Conservation (phyloP, 1,140 invertebrate genomes). For the Drosophila setifemur region DNA sequence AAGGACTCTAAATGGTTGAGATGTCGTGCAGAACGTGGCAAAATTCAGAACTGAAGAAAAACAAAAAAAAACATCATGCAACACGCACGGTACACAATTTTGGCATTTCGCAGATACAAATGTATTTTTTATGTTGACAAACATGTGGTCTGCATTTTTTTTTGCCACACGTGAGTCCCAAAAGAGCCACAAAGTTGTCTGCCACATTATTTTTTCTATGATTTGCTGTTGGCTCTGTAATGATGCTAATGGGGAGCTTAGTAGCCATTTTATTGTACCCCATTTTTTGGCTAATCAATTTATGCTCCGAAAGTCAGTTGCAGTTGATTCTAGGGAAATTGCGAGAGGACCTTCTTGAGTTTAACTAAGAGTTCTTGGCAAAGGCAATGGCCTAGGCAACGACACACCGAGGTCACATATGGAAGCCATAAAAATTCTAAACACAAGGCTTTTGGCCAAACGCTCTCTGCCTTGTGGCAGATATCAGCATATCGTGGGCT, state of each 20-base stretch:
- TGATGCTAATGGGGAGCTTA: slow-evolving; percentile 58
- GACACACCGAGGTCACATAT: slow-evolving; percentile 17
- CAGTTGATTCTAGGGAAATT: background rate
- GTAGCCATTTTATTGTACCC: slow-evolving; percentile 45
- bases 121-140: slow-evolving; percentile 71
- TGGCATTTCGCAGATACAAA: slow-evolving; percentile 56
- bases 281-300: slow-evolving; percentile 57
- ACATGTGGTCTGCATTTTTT: slow-evolving; percentile 29
- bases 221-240: slow-evolving; percentile 43
- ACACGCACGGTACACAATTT: slow-evolving; percentile 41
- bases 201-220: slow-evolving; percentile 21
- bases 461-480: background rate
- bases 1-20: slow-evolving; percentile 14
- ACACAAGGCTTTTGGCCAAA: background rate
- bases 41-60: slow-evolving; percentile 3
- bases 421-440: slow-evolving; percentile 12
- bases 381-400: slow-evolving; percentile 6
- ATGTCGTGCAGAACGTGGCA: slow-evolving; percentile 13
- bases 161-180: slow-evolving; percentile 33
- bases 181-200: slow-evolving; percentile 41
- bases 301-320: slow-evolving; percentile 22
- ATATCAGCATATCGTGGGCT: background rate
- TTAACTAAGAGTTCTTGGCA: background rate
- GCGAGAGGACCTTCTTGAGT: slow-evolving; percentile 18
- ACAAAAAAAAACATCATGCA: slow-evolving; percentile 3